Evolutionary conservation across 2,888 invertebrate genomes (phyloP), one percentile per base, ranked within the genome.

Genomic region (Spodoptera exigua): DNA sequence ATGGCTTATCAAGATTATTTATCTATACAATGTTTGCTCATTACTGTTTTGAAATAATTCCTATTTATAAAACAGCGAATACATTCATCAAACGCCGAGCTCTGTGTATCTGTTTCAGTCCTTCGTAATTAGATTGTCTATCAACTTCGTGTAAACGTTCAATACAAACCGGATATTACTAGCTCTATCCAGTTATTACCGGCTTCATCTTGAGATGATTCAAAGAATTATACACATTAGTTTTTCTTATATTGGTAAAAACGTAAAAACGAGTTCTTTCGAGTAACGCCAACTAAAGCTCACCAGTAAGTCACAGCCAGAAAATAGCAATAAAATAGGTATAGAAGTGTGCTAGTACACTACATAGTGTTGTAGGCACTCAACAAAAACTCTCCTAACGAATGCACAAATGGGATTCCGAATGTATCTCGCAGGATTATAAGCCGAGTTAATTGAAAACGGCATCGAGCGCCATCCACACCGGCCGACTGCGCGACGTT

Each of bases 391-490:
- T 55, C 52, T 21, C 47, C 68, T 79, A 79, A 80, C 76, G 76
- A 79, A 79, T 77, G 73, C 76, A 68, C 74, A 80, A 83, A 78
- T 76, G 70, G 73, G 73, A 75, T 80, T 74, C n/a, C 46, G 62
- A 67, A 71, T 70, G 63, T 65, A 72, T 65, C 61, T 44, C 62
- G 59, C 66, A 47, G 59, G 48, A 74, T 67, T 76, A 79, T 78
- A 78, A 81, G 65, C 78, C 55, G 54, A 69, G 71, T 71, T 82
- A 82, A 83, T 84, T 80, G 74, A 82, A 82, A 81, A 79, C 75
- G 71, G 55, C 71, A 68, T 71, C 70, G 73, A 74, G 70, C 55
- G 56, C 46, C 52, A 35, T 17, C 61, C 46, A n/a, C 58, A 32
- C 35, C 44, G 58, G 39, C 12, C 44, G 41, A 46, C 36, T 39